Conservation (phyloP, 2,888 invertebrate genomes). For the Synanthedon myopaeformis region DNA sequence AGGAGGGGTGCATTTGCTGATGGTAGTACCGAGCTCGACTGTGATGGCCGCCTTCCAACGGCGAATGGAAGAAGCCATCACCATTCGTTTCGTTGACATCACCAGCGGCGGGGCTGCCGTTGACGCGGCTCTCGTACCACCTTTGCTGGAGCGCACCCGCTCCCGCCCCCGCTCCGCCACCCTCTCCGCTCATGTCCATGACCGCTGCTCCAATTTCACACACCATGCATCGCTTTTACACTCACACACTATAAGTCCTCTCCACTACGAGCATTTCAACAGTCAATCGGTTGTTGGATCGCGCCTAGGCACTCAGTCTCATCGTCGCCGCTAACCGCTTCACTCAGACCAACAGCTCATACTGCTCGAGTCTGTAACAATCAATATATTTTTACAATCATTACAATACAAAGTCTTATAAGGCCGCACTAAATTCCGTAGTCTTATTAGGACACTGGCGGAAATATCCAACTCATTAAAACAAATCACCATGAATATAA, state of each 20-base stretch:
- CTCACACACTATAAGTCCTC: conserved; percentile 60
- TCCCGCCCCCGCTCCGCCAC: conserved; percentile 49
- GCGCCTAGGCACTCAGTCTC: conserved; percentile 31
- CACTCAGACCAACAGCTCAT: conserved; percentile 26
- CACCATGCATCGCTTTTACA: conserved; percentile 68
- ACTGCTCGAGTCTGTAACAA: conserved; percentile 45
- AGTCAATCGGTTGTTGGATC: conserved; percentile 20
- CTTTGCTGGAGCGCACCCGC: conserved; percentile 63
- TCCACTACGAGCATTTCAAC: conserved; percentile 55
- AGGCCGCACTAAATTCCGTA: too few species aligned
- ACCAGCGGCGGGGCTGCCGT: conserved; percentile 63
- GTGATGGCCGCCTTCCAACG: conserved; percentile 66
- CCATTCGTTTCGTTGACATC: conserved; percentile 64
- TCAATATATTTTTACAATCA: neutral
- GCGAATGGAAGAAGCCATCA: conserved; percentile 69
- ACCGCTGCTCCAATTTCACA: conserved; percentile 59
- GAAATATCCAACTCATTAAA: too few species aligned
- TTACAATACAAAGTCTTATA: too few species aligned
- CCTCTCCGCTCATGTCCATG: conserved; percentile 68
- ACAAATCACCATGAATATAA: too few species aligned
- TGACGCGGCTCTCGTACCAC: conserved; percentile 68
- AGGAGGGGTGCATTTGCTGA: conserved; percentile 70
- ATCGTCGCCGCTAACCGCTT: conserved; percentile 14
- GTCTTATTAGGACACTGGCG: too few species aligned
- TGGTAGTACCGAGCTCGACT: conserved; percentile 69